phyloP scores from a whole-genome alignment of 2,888 invertebrate species.

The Chloroclystis v-ata region DNA sequence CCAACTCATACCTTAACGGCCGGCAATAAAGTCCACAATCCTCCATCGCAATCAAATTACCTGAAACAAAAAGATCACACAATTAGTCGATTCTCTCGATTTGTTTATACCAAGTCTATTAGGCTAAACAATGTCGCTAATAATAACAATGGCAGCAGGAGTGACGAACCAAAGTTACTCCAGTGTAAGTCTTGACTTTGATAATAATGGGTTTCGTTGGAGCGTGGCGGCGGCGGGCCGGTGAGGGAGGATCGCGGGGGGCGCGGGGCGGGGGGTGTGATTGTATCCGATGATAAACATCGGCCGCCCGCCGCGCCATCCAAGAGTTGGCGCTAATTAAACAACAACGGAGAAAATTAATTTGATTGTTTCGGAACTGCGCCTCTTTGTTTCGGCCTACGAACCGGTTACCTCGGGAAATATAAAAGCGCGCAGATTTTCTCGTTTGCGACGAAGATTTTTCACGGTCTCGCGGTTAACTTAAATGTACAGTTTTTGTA shows the following conservation, averaged over 20 bases:
- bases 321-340: slow-evolving; percentile 74
- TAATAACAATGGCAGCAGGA: slow-evolving; percentile 67
- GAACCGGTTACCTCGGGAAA: slow-evolving; percentile 63
- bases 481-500: slow-evolving; percentile 36
- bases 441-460: slow-evolving; percentile 39
- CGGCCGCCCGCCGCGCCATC: slow-evolving; percentile 71
- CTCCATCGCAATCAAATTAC: slow-evolving; percentile 48
- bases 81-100: slow-evolving; percentile 58
- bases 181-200: slow-evolving; percentile 71
- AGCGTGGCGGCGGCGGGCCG: slow-evolving; percentile 45
- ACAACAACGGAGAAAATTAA: slow-evolving; percentile 77
- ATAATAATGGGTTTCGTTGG: slow-evolving; percentile 72
- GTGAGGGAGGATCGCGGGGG: slow-evolving; percentile 36
- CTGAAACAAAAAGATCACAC: slow-evolving; percentile 69
- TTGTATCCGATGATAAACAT: slow-evolving; percentile 77
- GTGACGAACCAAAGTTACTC: slow-evolving; percentile 74
- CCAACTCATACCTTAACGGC: slow-evolving; percentile 28
- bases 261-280: slow-evolving; percentile 48
- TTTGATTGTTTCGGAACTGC: slow-evolving; percentile 74
- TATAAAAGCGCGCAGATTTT: slow-evolving; percentile 54
- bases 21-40: slow-evolving; percentile 27
- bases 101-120: slow-evolving; percentile 66
- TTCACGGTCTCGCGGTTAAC: slow-evolving; percentile 44
- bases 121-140: slow-evolving; percentile 66
- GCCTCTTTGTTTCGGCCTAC: slow-evolving; percentile 65